Evolutionary conservation across 1,140 invertebrate species (phyloP).

Genomic region (Drosophila gunungcola): DNA sequence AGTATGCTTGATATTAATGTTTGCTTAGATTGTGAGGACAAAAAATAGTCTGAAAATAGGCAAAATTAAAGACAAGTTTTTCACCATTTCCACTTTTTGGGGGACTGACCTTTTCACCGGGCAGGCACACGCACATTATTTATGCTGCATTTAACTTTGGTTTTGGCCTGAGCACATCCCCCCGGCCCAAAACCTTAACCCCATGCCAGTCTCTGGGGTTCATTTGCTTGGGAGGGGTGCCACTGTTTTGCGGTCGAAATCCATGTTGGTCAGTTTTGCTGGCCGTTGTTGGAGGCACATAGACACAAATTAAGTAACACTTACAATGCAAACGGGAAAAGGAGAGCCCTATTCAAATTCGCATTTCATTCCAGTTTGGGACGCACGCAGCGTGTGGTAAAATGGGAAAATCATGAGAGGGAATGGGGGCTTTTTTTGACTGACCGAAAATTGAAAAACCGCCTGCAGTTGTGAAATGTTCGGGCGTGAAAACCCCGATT

Average conservation of each 20-base stretch:
- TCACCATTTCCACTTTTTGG: not conserved
- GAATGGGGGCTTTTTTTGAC: constrained; percentile 53
- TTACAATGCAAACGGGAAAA: constrained; percentile 59
- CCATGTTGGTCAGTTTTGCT: constrained; percentile 36
- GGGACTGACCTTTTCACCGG: constrained; percentile 27
- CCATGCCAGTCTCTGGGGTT: not conserved
- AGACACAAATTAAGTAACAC: constrained; percentile 79
- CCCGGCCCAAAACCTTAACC: not conserved
- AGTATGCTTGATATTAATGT: not conserved
- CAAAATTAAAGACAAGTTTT: constrained; percentile 1
- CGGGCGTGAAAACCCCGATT: constrained; percentile 79
- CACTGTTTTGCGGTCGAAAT: constrained; percentile 69
- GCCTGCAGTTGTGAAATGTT: constrained; percentile 83
- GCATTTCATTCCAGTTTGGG: constrained; percentile 77
- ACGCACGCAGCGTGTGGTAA: constrained; percentile 62
- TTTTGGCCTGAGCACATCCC: constrained; percentile 38
- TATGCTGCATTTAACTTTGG: constrained; percentile 83
- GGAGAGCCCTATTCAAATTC: constrained; percentile 57
- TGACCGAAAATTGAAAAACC: constrained; percentile 80
- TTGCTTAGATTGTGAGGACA: not conserved
- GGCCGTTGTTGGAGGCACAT: constrained; percentile 4
- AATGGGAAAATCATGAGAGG: not conserved
- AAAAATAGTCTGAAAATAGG: not conserved
- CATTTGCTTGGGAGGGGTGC: constrained; percentile 31
- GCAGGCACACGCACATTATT: constrained; percentile 68